Percentiles rank a stretch among this genome's conserved stretches.
These are phyloP conservation scores for Channa argus DNA, from an alignment of 2,113 vertebrate genomes.

Conservation along the genomic window DNA sequence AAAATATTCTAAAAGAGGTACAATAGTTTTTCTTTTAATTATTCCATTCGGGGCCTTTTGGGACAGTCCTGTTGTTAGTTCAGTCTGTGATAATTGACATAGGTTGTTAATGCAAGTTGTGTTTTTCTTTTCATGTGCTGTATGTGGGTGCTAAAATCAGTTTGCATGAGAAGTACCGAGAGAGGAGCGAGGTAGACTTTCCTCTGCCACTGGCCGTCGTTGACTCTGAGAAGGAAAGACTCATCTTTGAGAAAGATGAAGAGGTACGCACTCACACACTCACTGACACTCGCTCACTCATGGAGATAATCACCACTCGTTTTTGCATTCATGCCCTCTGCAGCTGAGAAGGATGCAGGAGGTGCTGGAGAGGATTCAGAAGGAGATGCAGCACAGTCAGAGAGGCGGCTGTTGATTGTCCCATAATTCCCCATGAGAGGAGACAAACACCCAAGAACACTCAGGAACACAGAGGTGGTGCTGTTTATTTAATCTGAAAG, in stretches of 20 bases:
- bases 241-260: constrained; percentile 93
- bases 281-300: neutral
- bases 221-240: constrained; percentile 88
- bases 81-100: too few species aligned
- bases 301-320: neutral
- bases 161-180: constrained; percentile 79
- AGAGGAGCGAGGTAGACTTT: constrained; percentile 87
- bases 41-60: too few species aligned
- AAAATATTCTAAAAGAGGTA: too few species aligned
- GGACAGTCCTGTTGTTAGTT: too few species aligned
- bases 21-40: too few species aligned
- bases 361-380: constrained; percentile 92
- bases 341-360: constrained; percentile 93
- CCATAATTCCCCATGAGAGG: neutral
- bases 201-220: constrained; percentile 88
- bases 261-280: constrained; percentile 84
- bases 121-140: too few species aligned
- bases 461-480: constrained; percentile 1
- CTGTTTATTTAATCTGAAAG: neutral
- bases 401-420: constrained; percentile 56
- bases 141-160: constrained; percentile 69
- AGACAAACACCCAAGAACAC: neutral
- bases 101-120: too few species aligned
- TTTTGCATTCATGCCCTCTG: constrained; percentile 16
- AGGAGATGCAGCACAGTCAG: constrained; percentile 85